Evolutionary conservation across 2,797 vertebrate species (phyloP), one percentile per base, ranked within the genome.

Genomic region (Chelon auratus): DNA sequence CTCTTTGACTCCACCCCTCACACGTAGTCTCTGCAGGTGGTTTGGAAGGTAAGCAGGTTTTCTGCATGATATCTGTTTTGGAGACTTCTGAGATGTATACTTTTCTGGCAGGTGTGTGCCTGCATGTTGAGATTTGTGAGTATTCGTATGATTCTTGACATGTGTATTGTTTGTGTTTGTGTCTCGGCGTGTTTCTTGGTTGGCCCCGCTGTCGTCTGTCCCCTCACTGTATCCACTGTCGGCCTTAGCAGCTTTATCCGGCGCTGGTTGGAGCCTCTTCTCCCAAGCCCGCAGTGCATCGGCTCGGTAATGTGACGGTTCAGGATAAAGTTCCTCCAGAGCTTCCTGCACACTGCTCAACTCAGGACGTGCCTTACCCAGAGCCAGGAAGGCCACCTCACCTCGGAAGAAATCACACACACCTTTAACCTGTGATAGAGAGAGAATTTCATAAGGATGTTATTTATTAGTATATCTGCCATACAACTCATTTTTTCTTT

Each of bases 341-440:
- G 96, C 97, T 22, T 95, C 86, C 86, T 96, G 94, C 42, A 99
- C 90, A 47, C 91, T 93, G 68, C 91, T 93, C 87, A 97, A 63
- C 0, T 96, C 96, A 36, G 98, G 90, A 0, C 95, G 96, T 43
- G 95, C 93, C 66, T 90, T 96, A 30, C 97, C 97, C 72, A 96
- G 87, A 0, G 97, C 98, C 75, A 99, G 90, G 80, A 98, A 98
- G 0, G 96, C 96, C 58, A 95, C 95, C 1, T 98, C 96, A 1
- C 96, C 96, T 53, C 94, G 82, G 84, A 99, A 99, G 89, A 99
- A 98, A 74, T 99, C 97, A 12, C 96, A 95, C 58, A 99, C 88
- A 0, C 96, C 96, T 74, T 79, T 94, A 63, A 99, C 95, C 92
- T 99, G 9, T 14, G 33, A 56, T 52, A 48, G 40, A 48, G 51